These are phyloP conservation scores for Heteronetta atricapilla DNA, from an alignment of 2,113 vertebrate species.

Conservation along the genomic window DNA sequence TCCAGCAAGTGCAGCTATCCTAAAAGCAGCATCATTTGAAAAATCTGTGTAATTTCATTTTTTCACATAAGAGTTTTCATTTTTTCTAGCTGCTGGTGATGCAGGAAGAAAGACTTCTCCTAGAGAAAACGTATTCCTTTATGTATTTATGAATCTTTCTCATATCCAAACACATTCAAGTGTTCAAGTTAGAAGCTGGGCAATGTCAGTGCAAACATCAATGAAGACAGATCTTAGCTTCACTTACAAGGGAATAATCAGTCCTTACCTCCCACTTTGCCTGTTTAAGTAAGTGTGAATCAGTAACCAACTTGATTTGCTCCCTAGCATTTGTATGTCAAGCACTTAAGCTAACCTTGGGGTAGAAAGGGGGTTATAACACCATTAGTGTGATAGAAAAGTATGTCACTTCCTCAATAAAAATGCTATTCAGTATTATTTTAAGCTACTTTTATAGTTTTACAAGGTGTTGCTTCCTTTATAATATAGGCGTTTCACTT, in stretches of 20 bases:
- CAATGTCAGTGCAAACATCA: neutral
- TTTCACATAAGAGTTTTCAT: neutral
- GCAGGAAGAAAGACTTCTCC: neutral
- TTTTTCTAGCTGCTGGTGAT: neutral
- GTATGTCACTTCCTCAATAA: constrained; percentile 57
- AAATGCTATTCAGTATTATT: constrained; percentile 44
- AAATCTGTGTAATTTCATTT: neutral
- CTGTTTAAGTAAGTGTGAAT: constrained; percentile 60
- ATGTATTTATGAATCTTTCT: neutral
- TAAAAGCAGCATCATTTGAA: neutral
- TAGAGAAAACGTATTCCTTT: neutral
- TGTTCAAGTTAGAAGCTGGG: neutral
- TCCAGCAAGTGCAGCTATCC: rapidly evolving
- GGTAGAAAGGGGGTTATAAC: constrained; percentile 18
- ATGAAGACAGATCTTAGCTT: neutral
- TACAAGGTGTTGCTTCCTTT: constrained; percentile 61
- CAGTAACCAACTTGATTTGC: constrained; percentile 52
- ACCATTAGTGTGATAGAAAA: constrained; percentile 57
- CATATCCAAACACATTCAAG: neutral
- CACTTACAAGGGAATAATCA: neutral
- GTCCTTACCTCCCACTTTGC: constrained; percentile 31
- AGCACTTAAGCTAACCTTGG: constrained; percentile 6
- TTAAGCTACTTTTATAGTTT: constrained; percentile 62
- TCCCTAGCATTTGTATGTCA: constrained; percentile 26
- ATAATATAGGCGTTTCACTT: constrained; percentile 22